These are phyloP conservation scores for Rhingia rostrata DNA, from an alignment of 2,888 invertebrate species.

Conservation along the genomic window DNA sequence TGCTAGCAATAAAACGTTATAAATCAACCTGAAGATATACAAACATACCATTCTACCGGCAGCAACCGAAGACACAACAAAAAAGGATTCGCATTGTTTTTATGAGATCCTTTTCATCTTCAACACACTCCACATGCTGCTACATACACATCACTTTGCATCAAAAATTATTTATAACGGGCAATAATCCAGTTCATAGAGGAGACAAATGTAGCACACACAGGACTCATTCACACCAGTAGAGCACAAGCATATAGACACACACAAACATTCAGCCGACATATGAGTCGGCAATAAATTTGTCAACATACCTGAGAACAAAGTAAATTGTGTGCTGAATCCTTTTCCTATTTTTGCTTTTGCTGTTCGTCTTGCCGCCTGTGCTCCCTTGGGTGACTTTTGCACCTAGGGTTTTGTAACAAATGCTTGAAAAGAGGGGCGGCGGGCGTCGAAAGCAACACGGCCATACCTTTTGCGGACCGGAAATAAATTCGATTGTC, in stretches of 20 bases:
- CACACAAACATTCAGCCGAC: conserved; percentile 48
- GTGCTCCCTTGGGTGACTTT: conserved; percentile 57
- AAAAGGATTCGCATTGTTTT: conserved; percentile 71
- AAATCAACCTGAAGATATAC: conserved; percentile 74
- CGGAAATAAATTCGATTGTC: conserved; percentile 73
- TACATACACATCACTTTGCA: conserved; percentile 63
- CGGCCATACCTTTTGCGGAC: conserved; percentile 29
- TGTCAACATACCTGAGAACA: conserved; percentile 71
- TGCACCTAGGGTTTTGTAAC: conserved; percentile 38
- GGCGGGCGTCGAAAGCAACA: not conserved
- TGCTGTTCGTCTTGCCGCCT: conserved; percentile 3
- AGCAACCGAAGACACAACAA: not conserved
- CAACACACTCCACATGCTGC: conserved; percentile 1
- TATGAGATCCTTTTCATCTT: conserved; percentile 68
- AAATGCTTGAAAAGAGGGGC: not conserved
- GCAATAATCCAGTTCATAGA: conserved; percentile 74
- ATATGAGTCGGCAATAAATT: conserved; percentile 71
- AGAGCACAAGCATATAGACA: not conserved
- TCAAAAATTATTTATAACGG: conserved; percentile 74
- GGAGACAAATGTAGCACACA: conserved; percentile 69
- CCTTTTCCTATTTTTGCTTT: conserved; percentile 43
- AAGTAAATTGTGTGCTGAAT: conserved; percentile 70
- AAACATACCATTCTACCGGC: not conserved
- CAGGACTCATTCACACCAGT: conserved; percentile 58
- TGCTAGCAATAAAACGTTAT: conserved; percentile 77